These are phyloP conservation scores for Nannoperca australis DNA, from an alignment of 2,797 vertebrate genomes.

Conservation along the genomic window DNA sequence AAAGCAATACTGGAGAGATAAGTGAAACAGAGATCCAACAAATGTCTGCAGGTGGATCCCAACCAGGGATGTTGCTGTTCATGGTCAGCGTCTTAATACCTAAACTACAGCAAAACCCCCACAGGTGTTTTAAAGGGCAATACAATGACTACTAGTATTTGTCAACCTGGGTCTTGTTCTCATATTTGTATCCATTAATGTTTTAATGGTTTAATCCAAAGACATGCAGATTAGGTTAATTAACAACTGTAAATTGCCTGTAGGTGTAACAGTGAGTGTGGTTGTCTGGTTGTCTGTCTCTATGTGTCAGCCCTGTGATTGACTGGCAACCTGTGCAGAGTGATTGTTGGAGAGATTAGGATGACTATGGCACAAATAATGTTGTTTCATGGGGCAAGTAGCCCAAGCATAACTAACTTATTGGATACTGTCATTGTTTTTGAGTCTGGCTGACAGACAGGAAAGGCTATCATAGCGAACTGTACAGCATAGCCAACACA, in stretches of 20 bases:
- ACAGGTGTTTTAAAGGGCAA: too few relatives aligned
- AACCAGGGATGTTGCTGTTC: background rate
- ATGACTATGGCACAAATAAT: background rate
- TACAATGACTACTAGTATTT: too few relatives aligned
- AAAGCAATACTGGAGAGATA: too few relatives aligned
- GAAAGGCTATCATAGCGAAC: background rate
- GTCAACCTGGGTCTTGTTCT: background rate
- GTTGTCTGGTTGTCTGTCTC: too few relatives aligned
- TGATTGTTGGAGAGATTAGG: background rate
- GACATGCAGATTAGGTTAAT: too few relatives aligned
- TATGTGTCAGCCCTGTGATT: too few relatives aligned
- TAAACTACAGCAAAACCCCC: too few relatives aligned
- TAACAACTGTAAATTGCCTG: too few relatives aligned
- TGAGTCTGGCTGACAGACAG: background rate
- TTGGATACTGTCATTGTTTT: conserved; percentile 11
- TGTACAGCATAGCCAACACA: background rate
- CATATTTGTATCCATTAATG: conserved; percentile 1
- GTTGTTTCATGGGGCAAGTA: background rate
- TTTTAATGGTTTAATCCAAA: background rate
- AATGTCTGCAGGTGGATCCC: background rate
- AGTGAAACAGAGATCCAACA: background rate
- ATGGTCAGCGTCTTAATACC: background rate
- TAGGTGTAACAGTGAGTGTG: too few relatives aligned
- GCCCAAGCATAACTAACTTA: background rate
- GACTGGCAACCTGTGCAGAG: too few relatives aligned